Conservation (phyloP, 2,113 vertebrate genomes). For the Mystacornis crossleyi region DNA sequence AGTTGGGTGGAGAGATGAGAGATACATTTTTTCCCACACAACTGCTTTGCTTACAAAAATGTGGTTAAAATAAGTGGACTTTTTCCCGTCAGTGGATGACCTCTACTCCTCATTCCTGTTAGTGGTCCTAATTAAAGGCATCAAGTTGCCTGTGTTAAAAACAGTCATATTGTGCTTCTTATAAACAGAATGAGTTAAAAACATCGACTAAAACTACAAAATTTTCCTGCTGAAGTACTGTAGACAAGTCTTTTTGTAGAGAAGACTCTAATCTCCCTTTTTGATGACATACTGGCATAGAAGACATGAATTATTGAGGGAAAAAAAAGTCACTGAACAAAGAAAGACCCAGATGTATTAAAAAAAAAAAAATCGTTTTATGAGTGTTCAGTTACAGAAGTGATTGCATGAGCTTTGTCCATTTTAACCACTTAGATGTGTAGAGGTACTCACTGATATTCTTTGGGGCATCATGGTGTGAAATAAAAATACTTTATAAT, state of each 20-base stretch:
- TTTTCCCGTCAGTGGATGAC: background rate
- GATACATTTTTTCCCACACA: background rate
- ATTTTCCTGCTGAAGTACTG: background rate
- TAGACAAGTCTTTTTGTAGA: background rate
- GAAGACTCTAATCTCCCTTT: background rate
- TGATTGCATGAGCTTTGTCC: background rate
- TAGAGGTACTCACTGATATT: background rate
- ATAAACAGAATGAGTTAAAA: background rate
- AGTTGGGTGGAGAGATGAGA: background rate
- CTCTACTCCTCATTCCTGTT: background rate
- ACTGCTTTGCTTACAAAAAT: background rate
- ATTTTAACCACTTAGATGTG: background rate
- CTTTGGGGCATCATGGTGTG: background rate
- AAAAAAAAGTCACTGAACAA: background rate
- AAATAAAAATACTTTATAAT: background rate
- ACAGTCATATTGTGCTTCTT: background rate
- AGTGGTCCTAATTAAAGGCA: background rate
- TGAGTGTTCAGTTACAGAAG: background rate
- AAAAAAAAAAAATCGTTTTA: background rate
- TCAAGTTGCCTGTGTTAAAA: background rate
- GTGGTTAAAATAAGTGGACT: background rate
- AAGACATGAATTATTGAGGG: background rate
- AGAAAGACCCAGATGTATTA: background rate
- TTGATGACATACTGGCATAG: background rate
- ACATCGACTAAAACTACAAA: background rate